Conservation (phyloP, 2,113 vertebrate genomes). For the Aegotheles bennettii region DNA sequence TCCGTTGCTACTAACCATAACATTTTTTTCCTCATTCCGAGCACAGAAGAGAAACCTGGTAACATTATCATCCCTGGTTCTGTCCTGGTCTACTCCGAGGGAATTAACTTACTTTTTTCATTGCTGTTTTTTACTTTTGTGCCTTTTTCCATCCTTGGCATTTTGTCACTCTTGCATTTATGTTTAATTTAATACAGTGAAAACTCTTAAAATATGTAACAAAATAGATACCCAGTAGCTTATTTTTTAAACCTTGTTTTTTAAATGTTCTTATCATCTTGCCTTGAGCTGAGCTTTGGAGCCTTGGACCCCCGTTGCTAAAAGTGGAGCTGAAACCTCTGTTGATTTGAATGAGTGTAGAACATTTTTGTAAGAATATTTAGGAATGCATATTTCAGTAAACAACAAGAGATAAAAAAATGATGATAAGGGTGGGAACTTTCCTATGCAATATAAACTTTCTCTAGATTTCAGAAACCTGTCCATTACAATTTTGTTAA, state of each 20-base stretch:
- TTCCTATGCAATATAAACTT: not conserved
- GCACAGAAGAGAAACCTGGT: not conserved
- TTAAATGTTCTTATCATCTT: not conserved
- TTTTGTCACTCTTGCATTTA: conserved; percentile 9
- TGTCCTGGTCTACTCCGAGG: not conserved
- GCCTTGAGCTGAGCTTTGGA: conserved; percentile 24
- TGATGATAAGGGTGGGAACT: not conserved
- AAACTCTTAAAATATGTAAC: conserved; percentile 16
- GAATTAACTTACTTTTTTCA: not conserved
- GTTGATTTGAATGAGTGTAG: not conserved
- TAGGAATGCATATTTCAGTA: not conserved
- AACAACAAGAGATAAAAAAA: not conserved
- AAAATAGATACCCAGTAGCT: not conserved
- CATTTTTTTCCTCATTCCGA: not conserved
- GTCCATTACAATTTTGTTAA: not conserved
- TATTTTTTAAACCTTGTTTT: not conserved
- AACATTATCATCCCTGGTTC: not conserved
- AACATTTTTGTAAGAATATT: not conserved
- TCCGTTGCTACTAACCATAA: not conserved
- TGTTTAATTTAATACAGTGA: conserved; percentile 1
- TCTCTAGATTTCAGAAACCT: not conserved
- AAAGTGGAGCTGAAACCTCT: not conserved
- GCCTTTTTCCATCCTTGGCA: not conserved
- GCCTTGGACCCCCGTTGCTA: not conserved
- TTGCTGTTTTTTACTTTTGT: not conserved